Base-by-base conservation (phyloP, 1,140 invertebrate genomes). In the Limonius californicus region DNA sequence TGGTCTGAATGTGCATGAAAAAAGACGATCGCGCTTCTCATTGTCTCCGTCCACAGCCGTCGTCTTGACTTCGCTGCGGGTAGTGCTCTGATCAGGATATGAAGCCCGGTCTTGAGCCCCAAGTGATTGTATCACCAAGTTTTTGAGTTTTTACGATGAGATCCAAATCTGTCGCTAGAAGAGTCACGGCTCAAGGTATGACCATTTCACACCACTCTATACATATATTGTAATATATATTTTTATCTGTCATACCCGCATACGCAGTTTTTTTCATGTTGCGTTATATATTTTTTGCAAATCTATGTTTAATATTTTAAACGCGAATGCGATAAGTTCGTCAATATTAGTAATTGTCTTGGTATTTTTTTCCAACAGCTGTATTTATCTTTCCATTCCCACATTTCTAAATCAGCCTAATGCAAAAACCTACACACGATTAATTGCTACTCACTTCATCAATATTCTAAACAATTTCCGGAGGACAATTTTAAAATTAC, bases 101-200 rank as follows among this genome's bases (percentile, higher is more conserved):
- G 45, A 50, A 50, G 45, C 16, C 45, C 8, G 20, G 45, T 19
- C 20, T 50, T 50, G 16, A 50, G 45, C 45, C 45, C 7, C 16
- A 16, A 50, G 45, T 50, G 45, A 3, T 50, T 50, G 19, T 2
- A 18, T 18, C 16, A 12, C 15, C 2, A 50, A 50, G 45, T 50
- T 50, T 50, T 50, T 50, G 45, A 50, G 45, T 50, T 50, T 39
- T 39, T 50, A 50, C 45, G 45, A 82, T 82, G 81, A 75, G 81
- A 72, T 80, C 79, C 35, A 82, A 82, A 72, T 80, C 81, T 62
- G 78, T 82, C 32, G 81, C 81, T 59, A 80, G 80, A 73, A 78
- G 79, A 65, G 72, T 82, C 18, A 76, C 80, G 54, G 75, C 79
- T 68, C 78, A 80, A 77, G 80, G 81, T 82, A 71, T 77, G 79